Base-by-base conservation (phyloP, 1,140 invertebrate genomes). In the Zaprionus vittiger region DNA sequence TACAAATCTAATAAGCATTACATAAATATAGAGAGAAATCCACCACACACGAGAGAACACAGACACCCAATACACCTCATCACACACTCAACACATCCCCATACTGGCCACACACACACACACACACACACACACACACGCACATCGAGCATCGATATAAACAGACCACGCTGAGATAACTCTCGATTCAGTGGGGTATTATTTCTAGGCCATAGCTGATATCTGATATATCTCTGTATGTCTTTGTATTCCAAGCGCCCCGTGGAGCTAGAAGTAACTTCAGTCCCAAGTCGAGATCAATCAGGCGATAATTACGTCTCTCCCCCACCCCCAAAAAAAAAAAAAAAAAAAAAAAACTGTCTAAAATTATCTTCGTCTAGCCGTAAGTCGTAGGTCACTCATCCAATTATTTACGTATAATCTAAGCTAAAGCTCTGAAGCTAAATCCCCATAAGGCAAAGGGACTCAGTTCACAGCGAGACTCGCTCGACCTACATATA, bases 121-220 rank as follows among this genome's bases (percentile, higher is more conserved):
- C 44, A 20, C n/a, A n/a, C n/a, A n/a, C n/a, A 52, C 22, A 63
- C 14, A 57, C 22, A 63, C 14, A 59, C 56, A 28, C 24, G 38
- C 26, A 14, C 44, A 20, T 28, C 28, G 22, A 44, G 20, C 44
- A 26, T 28, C 28, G 22, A 55, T 11, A 37, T n/a, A 63, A 7
- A 17, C 24, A 70, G 34, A 26, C 55, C 49, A 28, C 64, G 47
- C 44, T 31, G 64, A 61, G 37, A 54, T 59, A 49, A 54, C 65
- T 76, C 63, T 76, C 63, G 38, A 66, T 62, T 38, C 56, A 66
- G 22, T 77, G 65, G 74, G 74, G 20, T 77, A 57, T 73, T 66
- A 73, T 47, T 26, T 26, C 63, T 66, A 76, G 73, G 73, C 37
- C 61, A 66, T 72, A 77, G 69, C 69, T 64, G 60, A 72, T 72